Conservation (phyloP, 2,113 vertebrate genomes). For the Sceloporus tristichus region DNA sequence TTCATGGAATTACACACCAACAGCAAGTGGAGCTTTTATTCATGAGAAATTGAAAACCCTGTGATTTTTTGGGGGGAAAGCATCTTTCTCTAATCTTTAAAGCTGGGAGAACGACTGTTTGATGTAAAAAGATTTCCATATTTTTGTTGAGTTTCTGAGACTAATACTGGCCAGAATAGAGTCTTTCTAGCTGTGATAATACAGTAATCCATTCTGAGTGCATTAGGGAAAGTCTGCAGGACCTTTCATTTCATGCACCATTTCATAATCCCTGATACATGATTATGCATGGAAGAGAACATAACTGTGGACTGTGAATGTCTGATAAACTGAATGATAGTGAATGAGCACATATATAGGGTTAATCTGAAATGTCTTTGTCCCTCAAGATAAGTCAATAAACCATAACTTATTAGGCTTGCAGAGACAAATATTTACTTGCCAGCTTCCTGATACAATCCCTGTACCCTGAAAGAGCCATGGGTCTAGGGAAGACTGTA, state of each 20-base stretch:
- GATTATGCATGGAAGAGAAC: background rate
- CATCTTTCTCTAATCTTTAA: background rate
- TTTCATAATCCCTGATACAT: background rate
- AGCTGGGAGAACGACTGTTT: background rate
- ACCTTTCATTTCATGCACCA: conserved; percentile 16
- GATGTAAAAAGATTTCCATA: conserved; percentile 14
- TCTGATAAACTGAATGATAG: background rate
- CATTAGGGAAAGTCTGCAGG: conserved; percentile 1
- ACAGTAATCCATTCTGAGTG: background rate
- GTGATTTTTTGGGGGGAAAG: background rate
- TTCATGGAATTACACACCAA: background rate
- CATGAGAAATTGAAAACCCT: background rate
- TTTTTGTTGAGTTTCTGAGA: background rate
- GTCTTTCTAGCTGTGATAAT: background rate
- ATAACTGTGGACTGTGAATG: background rate
- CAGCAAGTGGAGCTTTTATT: background rate
- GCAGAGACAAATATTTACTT: background rate
- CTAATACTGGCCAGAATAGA: background rate
- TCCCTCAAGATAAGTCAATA: conserved; percentile 16
- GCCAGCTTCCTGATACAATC: background rate
- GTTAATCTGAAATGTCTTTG: background rate
- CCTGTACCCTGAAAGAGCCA: background rate
- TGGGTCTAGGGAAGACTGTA: background rate
- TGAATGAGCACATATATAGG: background rate
- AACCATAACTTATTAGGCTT: background rate